Evolutionary conservation across 1,140 invertebrate species (phyloP).

Genomic region (Cyclargus thomasi): DNA sequence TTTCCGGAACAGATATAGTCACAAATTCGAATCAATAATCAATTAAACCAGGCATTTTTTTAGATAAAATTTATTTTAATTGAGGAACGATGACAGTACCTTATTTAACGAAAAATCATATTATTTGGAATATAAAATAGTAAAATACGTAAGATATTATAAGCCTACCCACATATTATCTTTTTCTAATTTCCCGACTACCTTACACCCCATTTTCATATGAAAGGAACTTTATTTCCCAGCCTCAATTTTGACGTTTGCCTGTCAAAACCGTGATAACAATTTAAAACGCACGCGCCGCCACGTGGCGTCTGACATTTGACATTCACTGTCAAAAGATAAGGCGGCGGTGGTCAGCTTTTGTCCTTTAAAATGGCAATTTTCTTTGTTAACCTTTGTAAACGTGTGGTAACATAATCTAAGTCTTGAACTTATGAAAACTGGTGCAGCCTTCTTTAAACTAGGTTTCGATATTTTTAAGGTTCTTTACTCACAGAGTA

Average conservation of each 20-base stretch:
- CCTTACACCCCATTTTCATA: neutral
- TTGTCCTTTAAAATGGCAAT: slow-evolving; percentile 44
- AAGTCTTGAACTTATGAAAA: neutral
- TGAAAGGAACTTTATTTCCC: slow-evolving; percentile 17
- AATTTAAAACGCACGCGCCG: slow-evolving; percentile 48
- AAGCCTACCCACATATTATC: neutral
- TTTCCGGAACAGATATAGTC: neutral
- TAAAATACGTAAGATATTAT: neutral
- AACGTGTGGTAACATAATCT: neutral
- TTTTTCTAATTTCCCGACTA: neutral
- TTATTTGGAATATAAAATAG: no score
- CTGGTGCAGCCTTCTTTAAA: neutral
- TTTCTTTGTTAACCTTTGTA: slow-evolving; percentile 30
- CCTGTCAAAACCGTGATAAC: slow-evolving; percentile 47
- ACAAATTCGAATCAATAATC: no score
- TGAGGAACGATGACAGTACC: no score
- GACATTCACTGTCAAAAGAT: slow-evolving; percentile 50
- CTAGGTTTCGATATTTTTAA: no score
- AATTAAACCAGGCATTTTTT: no score
- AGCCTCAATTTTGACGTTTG: slow-evolving; percentile 37
- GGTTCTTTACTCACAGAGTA: no score
- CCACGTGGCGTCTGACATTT: slow-evolving; percentile 54
- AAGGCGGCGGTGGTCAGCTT: slow-evolving; percentile 30
- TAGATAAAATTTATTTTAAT: neutral
- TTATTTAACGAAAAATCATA: neutral